Percentiles rank a stretch among this genome's conserved stretches.
Conservation (phyloP, 2,797 vertebrate genomes). For the Fratercula arctica region DNA sequence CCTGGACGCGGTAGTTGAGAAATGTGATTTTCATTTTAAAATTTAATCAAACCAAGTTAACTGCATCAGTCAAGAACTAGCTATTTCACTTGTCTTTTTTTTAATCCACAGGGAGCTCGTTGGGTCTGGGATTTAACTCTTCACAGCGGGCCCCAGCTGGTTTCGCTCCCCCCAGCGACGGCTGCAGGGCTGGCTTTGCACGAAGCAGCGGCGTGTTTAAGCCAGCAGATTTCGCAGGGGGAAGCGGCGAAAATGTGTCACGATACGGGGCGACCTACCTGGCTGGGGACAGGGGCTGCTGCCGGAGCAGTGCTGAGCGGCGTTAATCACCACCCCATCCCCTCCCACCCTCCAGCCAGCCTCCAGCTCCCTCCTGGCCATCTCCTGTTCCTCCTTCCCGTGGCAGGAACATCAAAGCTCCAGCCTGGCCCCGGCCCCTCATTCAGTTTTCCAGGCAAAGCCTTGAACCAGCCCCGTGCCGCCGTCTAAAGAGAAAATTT, state of each 20-base stretch:
- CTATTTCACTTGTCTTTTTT: background rate
- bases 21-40: background rate
- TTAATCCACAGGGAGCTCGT: background rate
- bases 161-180: background rate
- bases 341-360: background rate
- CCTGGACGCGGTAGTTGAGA: background rate
- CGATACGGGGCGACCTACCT: background rate
- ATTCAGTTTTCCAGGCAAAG: constrained; percentile 62
- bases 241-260: background rate
- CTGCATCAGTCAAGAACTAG: background rate
- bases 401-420: constrained; percentile 66
- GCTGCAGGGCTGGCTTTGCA: background rate
- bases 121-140: background rate
- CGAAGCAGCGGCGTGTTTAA: background rate
- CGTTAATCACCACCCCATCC: background rate
- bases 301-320: background rate
- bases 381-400: constrained; percentile 40
- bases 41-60: background rate
- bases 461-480: background rate
- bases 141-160: background rate
- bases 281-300: background rate
- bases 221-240: background rate
- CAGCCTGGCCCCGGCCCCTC: constrained; percentile 19
- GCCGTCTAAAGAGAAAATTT: constrained; percentile 21
- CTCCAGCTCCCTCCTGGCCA: constrained; percentile 8